Percentiles rank a stretch among this genome's conserved stretches.
phyloP scores from a whole-genome alignment of 23 tunicate species.

The Corella eumyota region DNA sequence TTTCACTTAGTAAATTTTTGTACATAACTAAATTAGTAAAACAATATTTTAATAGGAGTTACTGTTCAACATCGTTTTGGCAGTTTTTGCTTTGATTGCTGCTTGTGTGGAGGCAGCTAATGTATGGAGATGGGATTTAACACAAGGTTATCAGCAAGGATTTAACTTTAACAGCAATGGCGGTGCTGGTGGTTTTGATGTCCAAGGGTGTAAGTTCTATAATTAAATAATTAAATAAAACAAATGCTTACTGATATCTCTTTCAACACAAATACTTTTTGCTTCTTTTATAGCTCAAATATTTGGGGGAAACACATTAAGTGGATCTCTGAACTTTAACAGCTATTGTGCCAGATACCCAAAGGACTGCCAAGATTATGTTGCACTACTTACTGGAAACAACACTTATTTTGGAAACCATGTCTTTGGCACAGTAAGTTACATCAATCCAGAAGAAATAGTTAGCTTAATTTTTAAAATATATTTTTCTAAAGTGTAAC shows the following conservation, averaged over 20 bases:
- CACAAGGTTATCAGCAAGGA: conserved; percentile 3
- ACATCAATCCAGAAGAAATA: neutral
- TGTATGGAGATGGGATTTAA: conserved; percentile 96
- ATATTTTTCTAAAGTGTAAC: neutral
- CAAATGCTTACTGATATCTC: too few species aligned
- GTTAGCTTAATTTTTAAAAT: neutral
- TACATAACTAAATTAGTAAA: neutral
- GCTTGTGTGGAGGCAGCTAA: conserved; percentile 64
- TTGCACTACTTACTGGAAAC: conserved; percentile 55
- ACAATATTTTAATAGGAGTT: conserved; percentile 48
- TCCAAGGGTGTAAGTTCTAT: too few species aligned
- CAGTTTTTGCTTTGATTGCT: conserved; percentile 40
- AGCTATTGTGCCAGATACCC: conserved; percentile 67
- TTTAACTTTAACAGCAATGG: too few species aligned
- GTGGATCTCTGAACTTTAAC: conserved; percentile 44
- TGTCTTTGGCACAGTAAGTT: conserved; percentile 73
- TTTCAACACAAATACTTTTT: too few species aligned
- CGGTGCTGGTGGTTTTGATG: too few species aligned
- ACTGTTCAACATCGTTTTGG: conserved; percentile 35
- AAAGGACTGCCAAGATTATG: conserved; percentile 62
- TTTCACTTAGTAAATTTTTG: neutral
- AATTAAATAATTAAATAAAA: too few species aligned
- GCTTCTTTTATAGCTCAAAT: too few species aligned
- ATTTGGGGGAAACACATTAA: conserved; percentile 46
- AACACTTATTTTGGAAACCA: conserved; percentile 84